Evolutionary conservation across 2,113 vertebrate genomes (phyloP).

Genomic region (Leptobrachium ailaonicum): DNA sequence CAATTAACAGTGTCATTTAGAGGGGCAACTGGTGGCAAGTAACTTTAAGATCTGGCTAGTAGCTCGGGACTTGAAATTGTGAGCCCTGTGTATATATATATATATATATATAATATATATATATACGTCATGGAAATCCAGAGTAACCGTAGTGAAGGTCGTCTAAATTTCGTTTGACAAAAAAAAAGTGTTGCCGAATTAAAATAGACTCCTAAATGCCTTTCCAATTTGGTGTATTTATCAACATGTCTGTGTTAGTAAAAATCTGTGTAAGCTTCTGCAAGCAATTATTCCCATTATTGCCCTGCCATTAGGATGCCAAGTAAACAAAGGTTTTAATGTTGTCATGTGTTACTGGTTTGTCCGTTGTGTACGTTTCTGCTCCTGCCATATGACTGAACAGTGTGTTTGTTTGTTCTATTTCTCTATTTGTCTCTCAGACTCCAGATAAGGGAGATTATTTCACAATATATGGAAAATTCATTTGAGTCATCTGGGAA

Average conservation of each 20-base stretch:
- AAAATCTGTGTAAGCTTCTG: conserved; percentile 15
- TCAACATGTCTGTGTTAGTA: conserved; percentile 11
- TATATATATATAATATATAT: neutral
- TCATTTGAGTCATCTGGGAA: conserved; percentile 15
- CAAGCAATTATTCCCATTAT: conserved; percentile 24
- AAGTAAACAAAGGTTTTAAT: conserved; percentile 28
- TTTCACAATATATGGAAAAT: conserved; percentile 26
- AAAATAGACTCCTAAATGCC: neutral
- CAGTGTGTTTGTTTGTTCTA: conserved; percentile 28
- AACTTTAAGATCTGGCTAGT: no score
- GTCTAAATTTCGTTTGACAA: neutral
- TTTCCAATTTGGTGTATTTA: conserved; percentile 3
- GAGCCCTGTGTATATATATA: neutral
- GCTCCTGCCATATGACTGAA: conserved; percentile 5
- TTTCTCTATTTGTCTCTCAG: neutral
- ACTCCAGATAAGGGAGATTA: neutral
- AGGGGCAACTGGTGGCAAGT: no score
- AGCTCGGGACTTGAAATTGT: no score
- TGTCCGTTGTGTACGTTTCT: neutral
- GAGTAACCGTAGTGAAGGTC: no score
- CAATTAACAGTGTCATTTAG: no score
- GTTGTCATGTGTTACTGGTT: conserved; percentile 27
- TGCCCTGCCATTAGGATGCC: conserved; percentile 5
- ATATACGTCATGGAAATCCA: neutral
- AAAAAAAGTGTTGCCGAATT: neutral